phyloP scores from a whole-genome alignment of 2,797 vertebrate species.

The Channallabes apus region DNA sequence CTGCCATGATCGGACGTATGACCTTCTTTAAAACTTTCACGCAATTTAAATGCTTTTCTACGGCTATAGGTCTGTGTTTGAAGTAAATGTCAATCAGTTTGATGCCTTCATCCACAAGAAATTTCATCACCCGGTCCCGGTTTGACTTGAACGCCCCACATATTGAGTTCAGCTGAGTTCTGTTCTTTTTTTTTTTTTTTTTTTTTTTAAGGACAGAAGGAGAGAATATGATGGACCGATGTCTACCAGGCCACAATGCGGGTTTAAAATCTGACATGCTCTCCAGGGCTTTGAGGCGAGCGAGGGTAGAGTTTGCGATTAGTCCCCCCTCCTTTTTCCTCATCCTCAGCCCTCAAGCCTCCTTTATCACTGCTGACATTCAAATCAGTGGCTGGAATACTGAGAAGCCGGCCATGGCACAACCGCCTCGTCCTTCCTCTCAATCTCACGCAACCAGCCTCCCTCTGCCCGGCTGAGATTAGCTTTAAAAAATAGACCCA shows the following conservation, averaged over 20 bases:
- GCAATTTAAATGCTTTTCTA: too few species aligned
- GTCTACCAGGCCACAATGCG: constrained; percentile 5
- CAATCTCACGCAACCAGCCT: constrained; percentile 26
- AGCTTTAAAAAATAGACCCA: constrained; percentile 43
- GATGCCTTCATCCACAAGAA: too few species aligned
- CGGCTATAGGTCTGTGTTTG: too few species aligned
- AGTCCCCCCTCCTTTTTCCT: constrained; percentile 22
- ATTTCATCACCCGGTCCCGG: too few species aligned
- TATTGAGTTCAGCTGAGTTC: too few species aligned
- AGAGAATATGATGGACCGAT: constrained; percentile 11
- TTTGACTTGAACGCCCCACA: too few species aligned
- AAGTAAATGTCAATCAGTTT: too few species aligned
- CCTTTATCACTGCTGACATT: constrained; percentile 54
- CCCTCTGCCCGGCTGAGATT: constrained; percentile 23
- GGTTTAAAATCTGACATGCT: constrained; percentile 37
- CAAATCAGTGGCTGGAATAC: constrained; percentile 50
- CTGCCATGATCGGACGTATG: too few species aligned
- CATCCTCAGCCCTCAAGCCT: constrained; percentile 13
- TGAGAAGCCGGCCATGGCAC: constrained; percentile 20
- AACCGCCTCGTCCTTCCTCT: constrained; percentile 13
- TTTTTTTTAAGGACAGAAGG: constrained; percentile 7
- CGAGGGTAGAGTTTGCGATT: constrained; percentile 41
- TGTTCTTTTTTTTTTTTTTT: background rate
- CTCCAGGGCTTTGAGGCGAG: constrained; percentile 26
- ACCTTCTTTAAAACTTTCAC: too few species aligned